Base-by-base conservation (phyloP, 1,140 invertebrate species). In the Leptoteleia sp. region DNA sequence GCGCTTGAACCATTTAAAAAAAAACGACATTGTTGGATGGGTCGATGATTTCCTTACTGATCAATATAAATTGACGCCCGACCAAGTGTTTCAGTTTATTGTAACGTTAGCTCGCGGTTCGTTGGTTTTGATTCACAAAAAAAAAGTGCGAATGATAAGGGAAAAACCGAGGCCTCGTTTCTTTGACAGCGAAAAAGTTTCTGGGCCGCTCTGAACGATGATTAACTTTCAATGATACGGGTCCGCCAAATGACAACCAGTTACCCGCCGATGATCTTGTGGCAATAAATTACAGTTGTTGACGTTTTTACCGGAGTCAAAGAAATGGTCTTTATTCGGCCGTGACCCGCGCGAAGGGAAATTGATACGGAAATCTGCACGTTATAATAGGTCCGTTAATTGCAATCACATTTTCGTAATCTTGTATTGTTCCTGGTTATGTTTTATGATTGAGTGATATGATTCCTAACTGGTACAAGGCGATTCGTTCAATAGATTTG, bases 281-380 rank as follows among this genome's bases (percentile, higher is more conserved):
- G 19, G 7, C 22, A 8, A n/a, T 29, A 13, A 40, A 42, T 27
- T 29, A 16, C 7, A 4, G 29, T 50, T 35, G 8, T 35, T 50
- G 9, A 37, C 7, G 12, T 43, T 38, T 57, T 42, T 31, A 31
- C 33, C 9, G 5, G 25, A 5, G 9, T 5, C 1, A 31, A 43
- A 57, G 54, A 57, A 43, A 43, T 57, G 13, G 8, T 17, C 27
- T 45, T 27, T 29, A 3, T 7, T 37, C 9, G 42, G 25, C 27
- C 67, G 29, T 71, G 67, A 71, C 54, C 54, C 17, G 37, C 9
- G 15, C 33, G 47, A 38, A 33, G 48, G 33, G 62, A 52, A 65
- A 64, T 64, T 64, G 33, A 48, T 48, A 22, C 38, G 47, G 38
- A 52, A 40, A 50, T 9, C 12, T 9, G 13, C 6, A n/a, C n/a